These are phyloP conservation scores for Thalassoma bifasciatum DNA, from an alignment of 2,113 vertebrate genomes.

Conservation along the genomic window DNA sequence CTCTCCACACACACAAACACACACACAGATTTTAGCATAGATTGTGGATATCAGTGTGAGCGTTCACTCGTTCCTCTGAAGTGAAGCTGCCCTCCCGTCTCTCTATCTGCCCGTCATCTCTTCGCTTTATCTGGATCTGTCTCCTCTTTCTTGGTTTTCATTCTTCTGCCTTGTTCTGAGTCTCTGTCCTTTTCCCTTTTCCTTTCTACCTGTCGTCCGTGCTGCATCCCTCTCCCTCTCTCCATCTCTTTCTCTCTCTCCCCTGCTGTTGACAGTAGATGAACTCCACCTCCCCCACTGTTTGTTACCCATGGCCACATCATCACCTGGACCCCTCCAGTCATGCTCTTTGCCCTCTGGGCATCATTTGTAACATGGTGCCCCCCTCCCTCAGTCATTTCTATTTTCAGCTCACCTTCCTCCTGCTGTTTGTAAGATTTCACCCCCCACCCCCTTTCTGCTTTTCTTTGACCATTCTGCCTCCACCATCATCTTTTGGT, in stretches of 20 bases:
- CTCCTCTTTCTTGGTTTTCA: not conserved
- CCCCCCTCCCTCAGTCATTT: not conserved
- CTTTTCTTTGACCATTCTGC: too few relatives aligned
- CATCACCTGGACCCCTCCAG: conserved; percentile 19
- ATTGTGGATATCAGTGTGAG: conserved; percentile 29
- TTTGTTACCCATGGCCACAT: conserved; percentile 16
- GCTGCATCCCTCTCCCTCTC: not conserved
- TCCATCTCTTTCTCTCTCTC: conserved; percentile 25
- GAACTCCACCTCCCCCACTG: conserved; percentile 52
- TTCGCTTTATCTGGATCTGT: not conserved
- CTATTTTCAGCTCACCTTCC: conserved; percentile 34
- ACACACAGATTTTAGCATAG: conserved; percentile 32
- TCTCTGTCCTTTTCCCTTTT: not conserved
- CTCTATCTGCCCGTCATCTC: conserved; percentile 2
- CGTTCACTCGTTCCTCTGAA: conserved; percentile 23
- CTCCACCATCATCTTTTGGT: not conserved
- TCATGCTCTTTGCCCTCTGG: conserved; percentile 54
- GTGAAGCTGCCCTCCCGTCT: conserved; percentile 29
- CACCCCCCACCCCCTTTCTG: not conserved
- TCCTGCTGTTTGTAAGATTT: conserved; percentile 23
- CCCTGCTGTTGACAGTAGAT: conserved; percentile 52
- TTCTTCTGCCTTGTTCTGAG: not conserved
- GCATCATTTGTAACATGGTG: conserved; percentile 22
- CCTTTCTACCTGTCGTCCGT: not conserved
- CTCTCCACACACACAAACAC: not conserved